These are phyloP conservation scores for Ceyx margarethae DNA, from an alignment of 2,113 vertebrate species.

Conservation along the genomic window DNA sequence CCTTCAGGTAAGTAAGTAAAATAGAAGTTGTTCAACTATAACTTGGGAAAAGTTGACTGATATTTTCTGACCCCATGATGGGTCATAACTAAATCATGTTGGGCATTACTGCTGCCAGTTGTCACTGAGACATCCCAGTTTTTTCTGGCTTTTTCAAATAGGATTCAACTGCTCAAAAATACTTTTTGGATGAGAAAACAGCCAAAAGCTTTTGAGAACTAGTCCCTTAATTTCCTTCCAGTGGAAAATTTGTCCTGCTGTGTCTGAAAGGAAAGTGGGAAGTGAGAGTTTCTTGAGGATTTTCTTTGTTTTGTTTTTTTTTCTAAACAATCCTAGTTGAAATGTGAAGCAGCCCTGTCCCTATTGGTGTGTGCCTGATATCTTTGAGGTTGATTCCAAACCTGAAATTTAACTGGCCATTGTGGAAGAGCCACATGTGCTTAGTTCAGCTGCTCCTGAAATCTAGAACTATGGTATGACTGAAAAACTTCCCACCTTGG, in stretches of 20 bases:
- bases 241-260: not conserved
- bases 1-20: not conserved
- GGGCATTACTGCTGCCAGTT: not conserved
- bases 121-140: fast-evolving
- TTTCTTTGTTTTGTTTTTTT: not conserved
- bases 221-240: not conserved
- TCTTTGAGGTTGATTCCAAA: not conserved
- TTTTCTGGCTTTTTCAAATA: not conserved
- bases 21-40: not conserved
- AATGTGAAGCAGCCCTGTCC: not conserved
- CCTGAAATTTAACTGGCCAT: not conserved
- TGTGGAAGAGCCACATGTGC: fast-evolving
- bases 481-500: not conserved
- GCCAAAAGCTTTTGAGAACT: not conserved
- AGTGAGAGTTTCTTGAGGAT: not conserved
- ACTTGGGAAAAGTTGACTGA: not conserved
- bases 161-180: not conserved
- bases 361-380: not conserved
- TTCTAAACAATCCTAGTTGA: not conserved
- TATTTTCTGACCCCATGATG: not conserved
- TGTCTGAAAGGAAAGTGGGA: not conserved
- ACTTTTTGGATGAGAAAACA: not conserved
- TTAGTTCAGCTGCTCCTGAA: not conserved
- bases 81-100: not conserved
- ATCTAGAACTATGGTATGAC: fast-evolving